These are phyloP conservation scores for Rhinoraja longicauda DNA, from an alignment of 2,797 vertebrate genomes.

Conservation along the genomic window DNA sequence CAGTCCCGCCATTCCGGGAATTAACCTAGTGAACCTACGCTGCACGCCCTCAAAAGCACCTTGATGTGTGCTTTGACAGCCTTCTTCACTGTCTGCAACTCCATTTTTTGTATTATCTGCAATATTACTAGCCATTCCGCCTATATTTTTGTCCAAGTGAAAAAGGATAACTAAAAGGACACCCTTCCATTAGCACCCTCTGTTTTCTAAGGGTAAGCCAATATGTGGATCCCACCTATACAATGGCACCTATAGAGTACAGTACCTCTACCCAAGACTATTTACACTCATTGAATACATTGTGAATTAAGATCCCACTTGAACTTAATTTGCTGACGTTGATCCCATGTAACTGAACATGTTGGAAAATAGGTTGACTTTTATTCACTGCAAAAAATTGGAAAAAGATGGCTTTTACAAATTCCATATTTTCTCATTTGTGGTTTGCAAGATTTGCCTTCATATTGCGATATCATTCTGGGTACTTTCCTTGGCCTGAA, in stretches of 20 bases:
- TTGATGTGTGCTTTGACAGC: too few species aligned
- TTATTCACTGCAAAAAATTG: too few species aligned
- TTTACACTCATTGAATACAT: background rate
- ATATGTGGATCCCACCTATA: background rate
- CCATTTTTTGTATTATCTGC: too few species aligned
- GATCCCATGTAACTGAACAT: background rate
- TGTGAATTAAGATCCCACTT: background rate
- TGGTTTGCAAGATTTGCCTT: background rate
- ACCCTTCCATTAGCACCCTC: too few species aligned
- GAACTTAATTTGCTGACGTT: background rate
- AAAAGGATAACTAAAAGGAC: too few species aligned
- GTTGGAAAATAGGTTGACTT: background rate
- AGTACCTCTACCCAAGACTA: background rate
- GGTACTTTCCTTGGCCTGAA: background rate
- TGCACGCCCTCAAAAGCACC: too few species aligned
- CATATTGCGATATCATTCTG: background rate
- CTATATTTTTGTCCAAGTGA: too few species aligned
- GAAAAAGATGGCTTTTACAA: background rate
- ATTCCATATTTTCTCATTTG: background rate
- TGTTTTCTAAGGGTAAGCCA: too few species aligned
- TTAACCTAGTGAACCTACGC: too few species aligned
- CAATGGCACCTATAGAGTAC: background rate
- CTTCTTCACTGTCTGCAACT: too few species aligned
- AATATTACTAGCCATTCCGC: too few species aligned
- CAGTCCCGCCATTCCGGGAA: too few species aligned